Base-by-base conservation (phyloP, 2,888 invertebrate genomes). In the Chalcis sispes region DNA sequence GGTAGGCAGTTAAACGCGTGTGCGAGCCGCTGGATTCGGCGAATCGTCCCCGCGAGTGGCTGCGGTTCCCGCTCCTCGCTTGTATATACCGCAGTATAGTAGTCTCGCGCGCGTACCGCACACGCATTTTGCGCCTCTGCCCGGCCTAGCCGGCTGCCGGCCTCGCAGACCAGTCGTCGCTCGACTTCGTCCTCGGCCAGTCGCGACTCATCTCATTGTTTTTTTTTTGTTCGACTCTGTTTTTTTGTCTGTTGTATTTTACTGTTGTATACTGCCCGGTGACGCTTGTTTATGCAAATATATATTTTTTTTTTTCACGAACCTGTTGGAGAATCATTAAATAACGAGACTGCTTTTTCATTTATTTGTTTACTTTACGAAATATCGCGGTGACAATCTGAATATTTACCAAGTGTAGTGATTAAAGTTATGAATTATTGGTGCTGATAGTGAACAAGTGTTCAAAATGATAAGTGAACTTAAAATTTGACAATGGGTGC, bases 161-260 rank as follows among this genome's bases (percentile, higher is more conserved):
- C 40, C 48, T 18, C 50, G 23, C 40, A 20, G 23, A n/a, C 25
- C 76, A 72, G 76, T 72, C 72, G 72, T 27, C 72, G 71, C 50
- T 27, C 40, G 76, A 62, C 72, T 67, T 64, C 59, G 76, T 76
- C 72, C 66, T 64, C 76, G 76, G 48, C 56, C 61, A 54, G 62
- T 71, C 46, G 64, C 48, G 15, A 25, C 27, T 8, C 36, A 25
- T 1, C 20, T 27, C n/a, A 18, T 25, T 18, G 25, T 42, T 27
- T 40, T 20, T 52, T 32, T 65, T 36, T 48, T 20, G 10, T 18
- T 23, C 32, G 7, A 4, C 59, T 1, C 20, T 18, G n/a, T 23
- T 42, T 25, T 25, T 40, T 42, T 13, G 42, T 13, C 42, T 27
- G 18, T 8, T 46, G 10, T 5, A 2, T 32, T 10, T 18, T 25